Conservation (phyloP, 2,888 invertebrate genomes). For the Sialis lutaria region DNA sequence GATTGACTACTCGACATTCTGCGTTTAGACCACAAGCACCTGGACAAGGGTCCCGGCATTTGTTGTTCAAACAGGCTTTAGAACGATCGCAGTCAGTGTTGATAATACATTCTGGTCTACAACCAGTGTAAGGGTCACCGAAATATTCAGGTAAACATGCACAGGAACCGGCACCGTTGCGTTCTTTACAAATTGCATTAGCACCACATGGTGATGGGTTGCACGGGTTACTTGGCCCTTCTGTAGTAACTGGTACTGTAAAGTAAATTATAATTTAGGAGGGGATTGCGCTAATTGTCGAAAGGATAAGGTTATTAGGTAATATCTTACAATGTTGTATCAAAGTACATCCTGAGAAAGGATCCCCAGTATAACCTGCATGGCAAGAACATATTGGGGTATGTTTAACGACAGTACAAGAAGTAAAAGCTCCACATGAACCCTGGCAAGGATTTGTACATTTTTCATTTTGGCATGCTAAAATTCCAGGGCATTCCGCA, state of each 20-base stretch:
- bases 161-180: constrained; percentile 45
- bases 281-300: background rate
- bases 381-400: constrained; percentile 60
- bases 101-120: constrained; percentile 48
- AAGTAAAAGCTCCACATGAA: constrained; percentile 55
- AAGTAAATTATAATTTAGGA: background rate
- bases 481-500: constrained; percentile 54
- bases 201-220: constrained; percentile 49
- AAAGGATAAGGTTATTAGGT: background rate
- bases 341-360: constrained; percentile 36
- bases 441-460: constrained; percentile 67
- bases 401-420: constrained; percentile 61
- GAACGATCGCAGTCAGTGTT: constrained; percentile 45
- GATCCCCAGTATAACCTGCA: constrained; percentile 50
- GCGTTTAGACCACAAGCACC: constrained; percentile 41
- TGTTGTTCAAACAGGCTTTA: constrained; percentile 47
- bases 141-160: constrained; percentile 42
- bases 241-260: constrained; percentile 27
- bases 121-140: constrained; percentile 45
- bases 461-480: constrained; percentile 61
- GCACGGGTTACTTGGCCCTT: constrained; percentile 33
- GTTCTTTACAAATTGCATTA: constrained; percentile 45
- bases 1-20: constrained; percentile 41
- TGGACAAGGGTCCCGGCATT: constrained; percentile 40
- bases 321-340: constrained; percentile 37